Percentiles rank a stretch among this genome's conserved stretches.
phyloP scores from a whole-genome alignment of 2,888 invertebrate species.

The Caenorhabditis becei region DNA sequence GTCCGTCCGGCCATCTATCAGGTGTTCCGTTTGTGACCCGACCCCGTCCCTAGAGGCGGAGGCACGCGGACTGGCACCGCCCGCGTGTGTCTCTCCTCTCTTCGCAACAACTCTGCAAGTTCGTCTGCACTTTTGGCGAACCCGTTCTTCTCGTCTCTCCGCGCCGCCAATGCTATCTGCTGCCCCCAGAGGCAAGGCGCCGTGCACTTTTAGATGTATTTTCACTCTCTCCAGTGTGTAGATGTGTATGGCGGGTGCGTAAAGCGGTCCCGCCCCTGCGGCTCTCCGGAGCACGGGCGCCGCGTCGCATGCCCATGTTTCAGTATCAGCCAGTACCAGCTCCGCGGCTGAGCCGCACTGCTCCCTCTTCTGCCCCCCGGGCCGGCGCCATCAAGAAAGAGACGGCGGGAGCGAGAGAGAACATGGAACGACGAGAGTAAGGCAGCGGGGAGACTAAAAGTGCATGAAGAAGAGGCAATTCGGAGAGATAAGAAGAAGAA shows the following conservation, averaged over 20 bases:
- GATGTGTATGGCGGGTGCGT: slow-evolving; percentile 27
- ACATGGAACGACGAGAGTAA: slow-evolving; percentile 40
- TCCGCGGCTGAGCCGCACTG: slow-evolving; percentile 32
- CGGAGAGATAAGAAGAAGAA: slow-evolving; percentile 34
- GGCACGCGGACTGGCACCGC: slow-evolving; percentile 60
- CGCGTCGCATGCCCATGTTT: slow-evolving; percentile 38
- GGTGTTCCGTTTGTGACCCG: slow-evolving; percentile 51
- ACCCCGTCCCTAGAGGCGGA: slow-evolving; percentile 32
- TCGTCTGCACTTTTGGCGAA: slow-evolving; percentile 57
- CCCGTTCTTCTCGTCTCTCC: slow-evolving; percentile 47
- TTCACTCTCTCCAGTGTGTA: slow-evolving; percentile 23
- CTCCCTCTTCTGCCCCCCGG: slow-evolving; percentile 10
- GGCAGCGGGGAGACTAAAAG: slow-evolving; percentile 38
- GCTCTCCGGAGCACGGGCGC: slow-evolving; percentile 20
- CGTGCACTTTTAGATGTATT: slow-evolving; percentile 53
- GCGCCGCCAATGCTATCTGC: slow-evolving; percentile 27
- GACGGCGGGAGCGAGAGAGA: slow-evolving; percentile 21
- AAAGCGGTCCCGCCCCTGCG: neutral
- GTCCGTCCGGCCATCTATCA: slow-evolving; percentile 41
- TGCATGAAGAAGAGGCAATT: slow-evolving; percentile 31
- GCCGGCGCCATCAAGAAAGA: slow-evolving; percentile 32
- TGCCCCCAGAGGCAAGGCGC: slow-evolving; percentile 19
- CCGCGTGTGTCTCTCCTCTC: slow-evolving; percentile 25
- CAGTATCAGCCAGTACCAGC: slow-evolving; percentile 59
- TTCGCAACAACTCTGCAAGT: slow-evolving; percentile 49